Evolutionary conservation across 2,888 invertebrate genomes (phyloP), one percentile per base, ranked within the genome.

Genomic region (Melieria crassipennis): DNA sequence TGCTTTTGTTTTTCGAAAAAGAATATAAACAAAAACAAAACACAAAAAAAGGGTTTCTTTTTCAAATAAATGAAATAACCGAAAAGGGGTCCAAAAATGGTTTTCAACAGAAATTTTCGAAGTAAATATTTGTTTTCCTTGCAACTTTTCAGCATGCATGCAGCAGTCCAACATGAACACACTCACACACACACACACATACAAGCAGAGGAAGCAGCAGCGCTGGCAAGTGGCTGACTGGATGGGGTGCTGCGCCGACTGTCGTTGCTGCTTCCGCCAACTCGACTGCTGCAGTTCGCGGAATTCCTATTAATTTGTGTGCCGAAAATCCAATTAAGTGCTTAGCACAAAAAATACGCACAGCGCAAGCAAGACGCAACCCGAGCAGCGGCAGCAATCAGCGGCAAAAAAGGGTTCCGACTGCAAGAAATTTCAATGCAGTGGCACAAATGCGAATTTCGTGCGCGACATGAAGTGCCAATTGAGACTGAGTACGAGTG

Each of bases 321-420:
- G 73, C 64, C 76, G 78, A 70, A 81, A 81, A 81, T 81, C 82
- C 81, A 82, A 82, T 82, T 82, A 82, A 81, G 80, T 78, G 80
- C 78, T 81, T 77, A 79, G 78, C 79, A 81, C 75, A 76, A 76
- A 81, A 81, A 63, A 71, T 76, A 78, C 75, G 72, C 80, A 79
- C 30, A 30, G 30, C 30, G 30, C 30, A 30, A 30, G 30, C 30
- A 30, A 30, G 30, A 30, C 30, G 30, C 30, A 30, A 30, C 30
- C 30, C 30, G 30, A 30, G 30, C 30, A 30, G 30, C 30, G 16
- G 16, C 16, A 16, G 16, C 16, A 16, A 16, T 16, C 16, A 16
- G 16, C 67, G 61, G 61, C 52, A 67, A 61, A 67, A 67, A 2
- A 50, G 61, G 50, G 61, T 48, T 57, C 30, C 48, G 50, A 63